phyloP scores from a whole-genome alignment of 2,888 invertebrate genomes.

The Heliconius cydno region DNA sequence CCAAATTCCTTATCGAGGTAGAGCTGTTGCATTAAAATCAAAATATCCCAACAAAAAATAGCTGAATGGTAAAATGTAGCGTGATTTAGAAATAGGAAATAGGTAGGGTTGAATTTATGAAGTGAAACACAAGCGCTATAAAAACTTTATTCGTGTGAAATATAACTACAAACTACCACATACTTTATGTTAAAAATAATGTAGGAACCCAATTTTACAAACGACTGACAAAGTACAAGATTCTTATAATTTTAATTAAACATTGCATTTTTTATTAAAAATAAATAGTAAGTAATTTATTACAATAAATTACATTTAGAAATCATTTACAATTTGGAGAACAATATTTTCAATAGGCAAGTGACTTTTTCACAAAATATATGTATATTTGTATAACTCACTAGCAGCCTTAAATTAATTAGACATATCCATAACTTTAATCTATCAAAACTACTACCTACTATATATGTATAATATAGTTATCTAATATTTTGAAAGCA shows the following conservation, averaged over 20 bases:
- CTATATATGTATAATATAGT: neutral
- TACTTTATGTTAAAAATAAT: neutral
- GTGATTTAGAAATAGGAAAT: constrained; percentile 24
- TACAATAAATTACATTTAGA: too few species aligned
- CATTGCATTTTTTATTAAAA: neutral
- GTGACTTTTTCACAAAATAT: too few species aligned
- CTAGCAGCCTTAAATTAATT: too few species aligned
- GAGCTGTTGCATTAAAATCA: constrained; percentile 24
- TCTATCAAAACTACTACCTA: too few species aligned
- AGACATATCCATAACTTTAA: too few species aligned
- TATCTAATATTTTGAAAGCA: neutral
- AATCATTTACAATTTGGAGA: too few species aligned
- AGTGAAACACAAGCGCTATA: constrained; percentile 49
- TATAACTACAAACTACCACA: constrained; percentile 10
- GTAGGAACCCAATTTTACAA: neutral
- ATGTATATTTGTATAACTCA: too few species aligned
- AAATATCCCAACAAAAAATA: constrained; percentile 23
- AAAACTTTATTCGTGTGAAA: constrained; percentile 46
- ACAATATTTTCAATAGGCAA: too few species aligned
- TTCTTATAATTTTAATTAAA: neutral
- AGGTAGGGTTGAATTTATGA: constrained; percentile 26
- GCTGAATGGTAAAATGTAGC: constrained; percentile 21
- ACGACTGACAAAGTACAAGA: neutral
- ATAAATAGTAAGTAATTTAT: neutral
- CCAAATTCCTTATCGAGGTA: constrained; percentile 16